Evolutionary conservation across 2,797 vertebrate genomes (phyloP), one percentile per base, ranked within the genome.

Genomic region (Molossus molossus): DNA sequence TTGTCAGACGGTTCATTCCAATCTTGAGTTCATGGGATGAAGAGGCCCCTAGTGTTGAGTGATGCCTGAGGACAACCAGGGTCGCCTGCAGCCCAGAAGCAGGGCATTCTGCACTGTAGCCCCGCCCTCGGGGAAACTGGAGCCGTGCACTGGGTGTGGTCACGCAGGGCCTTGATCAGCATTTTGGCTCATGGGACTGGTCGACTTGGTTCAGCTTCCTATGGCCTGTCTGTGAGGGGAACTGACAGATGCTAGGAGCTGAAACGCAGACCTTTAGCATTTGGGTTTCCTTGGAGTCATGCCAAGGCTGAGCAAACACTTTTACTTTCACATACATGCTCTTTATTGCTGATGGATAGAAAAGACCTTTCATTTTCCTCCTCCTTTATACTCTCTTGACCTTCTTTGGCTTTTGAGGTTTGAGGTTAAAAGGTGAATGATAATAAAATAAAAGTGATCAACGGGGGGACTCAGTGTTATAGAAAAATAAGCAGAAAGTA

Each of bases 351-450:
- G 33, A 69, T 73, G 29, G n/a, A 57, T 37, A 70, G 23, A 53
- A 87, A 60, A 82, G 62, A 48, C 14, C 58, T 84, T 94, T 95
- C 25, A 69, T 91, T 93, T 95, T 83, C 40, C 53, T 79, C 64
- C 9, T 69, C 18, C 67, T 48, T 65, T 75, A 37, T 45, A 9
- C 5, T 15, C 33, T 82, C 40, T 50, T 94, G 29, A 62, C 13
- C 15, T 91, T 90, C 64, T 90, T 96, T 76, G 53, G 21, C 85
- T 86, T 84, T 79, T 88, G 86, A 88, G n/a, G 29, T 62, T 86
- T 90, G 37, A 95, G 33, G 29, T 89, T 77, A 90, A 73, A 87
- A 90, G n/a, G 64, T 83, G 18, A 87, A 67, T 2, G 64, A 58
- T 20, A 76, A 90, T 5, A 77, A 79, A 50, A 92, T 70, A 40